Conservation (phyloP, 2,797 vertebrate genomes). For the Hoplostethus mediterraneus region DNA sequence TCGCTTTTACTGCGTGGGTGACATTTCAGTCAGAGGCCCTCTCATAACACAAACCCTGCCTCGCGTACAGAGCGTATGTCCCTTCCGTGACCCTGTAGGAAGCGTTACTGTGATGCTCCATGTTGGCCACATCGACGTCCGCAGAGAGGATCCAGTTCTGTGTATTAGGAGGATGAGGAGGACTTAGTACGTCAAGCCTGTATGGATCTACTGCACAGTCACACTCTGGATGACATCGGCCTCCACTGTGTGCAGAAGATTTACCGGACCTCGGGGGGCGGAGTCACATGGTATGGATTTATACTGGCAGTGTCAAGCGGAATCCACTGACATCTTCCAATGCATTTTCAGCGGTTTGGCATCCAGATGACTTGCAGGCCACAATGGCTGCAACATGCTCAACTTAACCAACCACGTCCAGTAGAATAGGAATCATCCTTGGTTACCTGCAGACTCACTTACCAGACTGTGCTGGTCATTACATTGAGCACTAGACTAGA, state of each 20-base stretch:
- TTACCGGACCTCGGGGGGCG: background rate
- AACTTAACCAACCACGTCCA: no score
- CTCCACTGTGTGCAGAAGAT: background rate
- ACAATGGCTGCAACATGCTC: no score
- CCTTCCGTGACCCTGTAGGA: background rate
- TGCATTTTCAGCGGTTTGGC: no score
- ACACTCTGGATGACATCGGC: background rate
- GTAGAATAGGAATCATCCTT: no score
- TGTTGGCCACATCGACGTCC: background rate
- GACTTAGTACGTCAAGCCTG: background rate
- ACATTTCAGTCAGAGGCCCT: no score
- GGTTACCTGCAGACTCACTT: no score
- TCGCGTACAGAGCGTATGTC: background rate
- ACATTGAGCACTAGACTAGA: no score
- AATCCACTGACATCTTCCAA: background rate
- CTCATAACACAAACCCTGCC: no score
- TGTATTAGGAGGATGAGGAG: conserved; percentile 23
- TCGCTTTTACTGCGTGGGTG: no score
- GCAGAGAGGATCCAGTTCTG: background rate
- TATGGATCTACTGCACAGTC: conserved; percentile 21
- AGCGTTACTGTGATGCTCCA: background rate
- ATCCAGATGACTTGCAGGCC: no score
- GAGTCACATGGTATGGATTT: conserved; percentile 1
- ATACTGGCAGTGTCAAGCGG: conserved; percentile 36
- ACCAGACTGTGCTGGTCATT: no score